Evolutionary conservation across 2,113 vertebrate genomes (phyloP).

Genomic region (Chaetodon trifascialis): DNA sequence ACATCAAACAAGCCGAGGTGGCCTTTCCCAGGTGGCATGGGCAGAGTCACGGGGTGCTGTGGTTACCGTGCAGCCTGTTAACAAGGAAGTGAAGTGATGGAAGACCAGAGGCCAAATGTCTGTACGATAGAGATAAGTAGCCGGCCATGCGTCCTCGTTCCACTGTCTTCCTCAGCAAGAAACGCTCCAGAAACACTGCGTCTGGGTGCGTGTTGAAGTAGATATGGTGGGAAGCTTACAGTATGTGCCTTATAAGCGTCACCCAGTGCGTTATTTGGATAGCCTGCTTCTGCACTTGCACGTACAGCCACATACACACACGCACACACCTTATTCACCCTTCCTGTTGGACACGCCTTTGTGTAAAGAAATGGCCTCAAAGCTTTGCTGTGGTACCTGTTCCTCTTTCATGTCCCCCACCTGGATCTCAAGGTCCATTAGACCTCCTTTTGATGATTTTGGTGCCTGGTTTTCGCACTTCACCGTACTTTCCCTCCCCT

Average conservation of each 20-base stretch:
- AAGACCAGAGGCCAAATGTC: conserved; percentile 62
- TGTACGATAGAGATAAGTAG: conserved; percentile 74
- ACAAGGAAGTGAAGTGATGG: conserved; percentile 65
- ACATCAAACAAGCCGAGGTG: conserved; percentile 53
- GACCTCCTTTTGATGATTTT: conserved; percentile 45
- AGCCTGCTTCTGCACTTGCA: no score
- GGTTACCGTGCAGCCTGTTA: conserved; percentile 56
- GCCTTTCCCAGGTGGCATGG: conserved; percentile 18
- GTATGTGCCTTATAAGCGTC: conserved; percentile 1
- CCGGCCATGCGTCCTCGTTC: conserved; percentile 20
- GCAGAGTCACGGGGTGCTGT: conserved; percentile 20
- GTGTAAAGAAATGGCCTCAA: conserved; percentile 17
- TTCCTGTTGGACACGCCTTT: conserved; percentile 1
- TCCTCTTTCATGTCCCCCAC: conserved; percentile 64
- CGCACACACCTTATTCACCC: not conserved
- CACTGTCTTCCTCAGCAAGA: not conserved
- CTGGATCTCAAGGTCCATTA: conserved; percentile 65
- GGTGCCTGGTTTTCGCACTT: conserved; percentile 47
- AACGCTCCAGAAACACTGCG: conserved; percentile 28
- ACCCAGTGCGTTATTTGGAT: not conserved
- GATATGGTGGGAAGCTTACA: not conserved
- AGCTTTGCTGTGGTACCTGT: not conserved
- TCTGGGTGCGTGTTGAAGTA: not conserved
- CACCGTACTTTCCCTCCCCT: conserved; percentile 21
- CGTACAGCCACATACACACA: not conserved